A percentile compares a stretch with the other conserved stretches of the same genome.
phyloP scores from a whole-genome alignment of 2,113 vertebrate species.

The Nansenia antarctica region DNA sequence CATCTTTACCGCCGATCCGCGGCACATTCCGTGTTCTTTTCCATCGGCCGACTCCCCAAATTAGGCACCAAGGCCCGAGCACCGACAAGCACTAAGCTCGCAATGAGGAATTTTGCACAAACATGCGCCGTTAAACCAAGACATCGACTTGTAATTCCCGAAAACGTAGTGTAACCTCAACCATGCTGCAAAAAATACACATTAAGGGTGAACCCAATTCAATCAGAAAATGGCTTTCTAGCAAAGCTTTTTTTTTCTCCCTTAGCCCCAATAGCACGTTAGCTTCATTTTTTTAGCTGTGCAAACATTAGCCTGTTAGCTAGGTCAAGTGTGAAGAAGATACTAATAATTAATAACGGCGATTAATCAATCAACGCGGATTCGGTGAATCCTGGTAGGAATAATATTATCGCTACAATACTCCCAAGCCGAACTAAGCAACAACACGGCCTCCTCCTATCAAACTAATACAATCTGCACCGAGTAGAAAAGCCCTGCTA shows the following conservation, averaged over 20 bases:
- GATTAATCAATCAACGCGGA: background rate
- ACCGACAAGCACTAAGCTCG: background rate
- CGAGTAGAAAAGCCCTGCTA: background rate
- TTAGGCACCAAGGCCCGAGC: constrained; percentile 8
- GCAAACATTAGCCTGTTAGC: constrained; percentile 4
- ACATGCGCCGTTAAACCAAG: background rate
- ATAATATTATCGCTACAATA: too few species aligned
- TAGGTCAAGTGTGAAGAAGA: background rate
- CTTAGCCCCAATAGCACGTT: constrained; percentile 28
- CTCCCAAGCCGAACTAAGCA: too few species aligned
- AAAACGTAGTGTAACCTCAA: too few species aligned
- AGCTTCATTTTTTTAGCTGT: constrained; percentile 21
- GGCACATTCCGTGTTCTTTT: constrained; percentile 52
- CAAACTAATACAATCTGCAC: background rate
- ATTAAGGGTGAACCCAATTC: constrained; percentile 23
- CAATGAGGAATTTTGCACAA: background rate
- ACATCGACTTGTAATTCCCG: background rate
- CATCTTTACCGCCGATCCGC: constrained; percentile 29
- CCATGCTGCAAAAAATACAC: background rate
- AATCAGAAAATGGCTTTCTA: constrained; percentile 65
- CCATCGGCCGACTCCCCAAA: constrained; percentile 26
- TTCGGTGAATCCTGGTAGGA: too few species aligned
- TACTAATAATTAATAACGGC: background rate
- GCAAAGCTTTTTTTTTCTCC: constrained; percentile 56
- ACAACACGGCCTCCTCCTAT: background rate